Conservation (phyloP, 2,797 vertebrate genomes). For the Paguma larvata region DNA sequence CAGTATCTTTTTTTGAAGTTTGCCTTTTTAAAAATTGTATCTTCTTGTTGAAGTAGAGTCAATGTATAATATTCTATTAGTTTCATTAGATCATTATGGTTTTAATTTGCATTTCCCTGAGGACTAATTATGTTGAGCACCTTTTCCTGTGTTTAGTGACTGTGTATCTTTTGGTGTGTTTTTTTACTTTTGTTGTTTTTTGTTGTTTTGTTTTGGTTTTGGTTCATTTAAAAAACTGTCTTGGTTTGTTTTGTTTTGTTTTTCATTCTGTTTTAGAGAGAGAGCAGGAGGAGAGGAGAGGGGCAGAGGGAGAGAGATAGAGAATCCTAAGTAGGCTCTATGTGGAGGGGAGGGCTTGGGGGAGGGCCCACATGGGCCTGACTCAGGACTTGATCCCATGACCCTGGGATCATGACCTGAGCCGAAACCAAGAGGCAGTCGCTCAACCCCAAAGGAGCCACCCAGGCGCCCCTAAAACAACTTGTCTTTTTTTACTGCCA, state of each 20-base stretch:
- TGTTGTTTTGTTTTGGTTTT: not conserved
- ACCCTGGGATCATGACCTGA: too few species aligned
- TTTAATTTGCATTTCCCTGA: constrained; percentile 23
- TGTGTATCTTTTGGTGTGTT: not conserved
- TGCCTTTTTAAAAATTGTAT: not conserved
- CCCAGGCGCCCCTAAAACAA: too few species aligned
- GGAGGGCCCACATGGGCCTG: too few species aligned
- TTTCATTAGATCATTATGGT: not conserved
- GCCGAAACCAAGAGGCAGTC: too few species aligned
- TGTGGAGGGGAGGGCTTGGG: too few species aligned
- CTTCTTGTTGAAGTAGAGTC: not conserved
- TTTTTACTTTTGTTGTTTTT: not conserved
- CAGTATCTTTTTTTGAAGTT: not conserved
- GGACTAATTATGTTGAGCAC: not conserved
- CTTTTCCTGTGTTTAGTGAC: constrained; percentile 42
- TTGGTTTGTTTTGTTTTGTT: too few species aligned
- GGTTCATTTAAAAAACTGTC: not conserved
- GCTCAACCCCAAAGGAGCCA: too few species aligned
- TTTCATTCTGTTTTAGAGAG: not conserved
- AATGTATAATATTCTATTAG: not conserved
- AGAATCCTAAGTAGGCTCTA: too few species aligned
- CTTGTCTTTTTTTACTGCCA: not conserved
- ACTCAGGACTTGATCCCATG: too few species aligned
- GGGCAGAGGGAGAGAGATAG: too few species aligned
- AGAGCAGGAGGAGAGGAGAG: too few species aligned